phyloP scores from a whole-genome alignment of 2,797 vertebrate genomes.

The Ptychobarbus kaznakovi region DNA sequence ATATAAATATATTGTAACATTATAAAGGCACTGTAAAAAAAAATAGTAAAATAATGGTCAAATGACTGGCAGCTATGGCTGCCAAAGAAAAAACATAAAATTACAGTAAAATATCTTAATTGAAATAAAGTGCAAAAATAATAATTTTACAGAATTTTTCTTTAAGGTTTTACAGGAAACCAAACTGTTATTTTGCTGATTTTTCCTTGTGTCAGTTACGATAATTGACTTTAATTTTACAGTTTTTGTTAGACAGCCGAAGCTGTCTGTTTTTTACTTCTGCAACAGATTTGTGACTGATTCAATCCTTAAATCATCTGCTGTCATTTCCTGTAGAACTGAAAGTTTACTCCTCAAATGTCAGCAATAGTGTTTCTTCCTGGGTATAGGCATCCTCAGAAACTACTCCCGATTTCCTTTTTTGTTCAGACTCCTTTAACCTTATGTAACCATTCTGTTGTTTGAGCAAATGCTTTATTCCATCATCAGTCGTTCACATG shows the following conservation, averaged over 20 bases:
- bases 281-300: not conserved
- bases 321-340: not conserved
- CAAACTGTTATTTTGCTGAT: too few relatives aligned
- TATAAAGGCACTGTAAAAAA: not conserved
- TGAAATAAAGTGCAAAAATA: too few relatives aligned
- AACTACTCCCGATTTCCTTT: not conserved
- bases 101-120: too few relatives aligned
- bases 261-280: too few relatives aligned
- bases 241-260: too few relatives aligned
- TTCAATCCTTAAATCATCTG: not conserved
- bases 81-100: too few relatives aligned
- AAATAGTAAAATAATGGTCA: too few relatives aligned
- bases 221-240: too few relatives aligned
- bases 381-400: not conserved
- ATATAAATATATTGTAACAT: not conserved
- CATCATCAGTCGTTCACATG: constrained; percentile 10
- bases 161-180: too few relatives aligned
- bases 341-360: not conserved
- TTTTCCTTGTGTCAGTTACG: too few relatives aligned
- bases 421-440: not conserved
- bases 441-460: constrained; percentile 10
- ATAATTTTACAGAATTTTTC: too few relatives aligned
- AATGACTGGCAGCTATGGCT: too few relatives aligned
- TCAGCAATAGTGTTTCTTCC: not conserved
- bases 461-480: constrained; percentile 31